These are phyloP conservation scores for Labrus mixtus DNA, from an alignment of 2,113 vertebrate species.

Conservation along the genomic window DNA sequence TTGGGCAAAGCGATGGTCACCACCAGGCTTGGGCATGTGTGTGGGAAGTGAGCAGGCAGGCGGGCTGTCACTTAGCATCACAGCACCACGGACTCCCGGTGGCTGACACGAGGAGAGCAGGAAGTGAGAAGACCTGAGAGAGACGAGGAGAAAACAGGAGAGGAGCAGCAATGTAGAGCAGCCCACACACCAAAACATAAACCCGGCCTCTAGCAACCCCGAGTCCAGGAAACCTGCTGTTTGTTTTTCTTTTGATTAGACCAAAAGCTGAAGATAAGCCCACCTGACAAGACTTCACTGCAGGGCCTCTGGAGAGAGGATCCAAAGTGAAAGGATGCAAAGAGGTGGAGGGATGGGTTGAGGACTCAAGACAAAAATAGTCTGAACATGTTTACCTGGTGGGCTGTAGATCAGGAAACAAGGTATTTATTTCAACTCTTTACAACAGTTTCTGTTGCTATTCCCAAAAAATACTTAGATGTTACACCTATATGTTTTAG, in stretches of 20 bases:
- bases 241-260: slow-evolving; percentile 66
- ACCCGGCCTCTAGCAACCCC: slow-evolving; percentile 27
- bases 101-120: slow-evolving; percentile 62
- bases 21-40: slow-evolving; percentile 69
- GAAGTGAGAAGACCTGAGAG: slow-evolving; percentile 60
- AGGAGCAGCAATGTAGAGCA: slow-evolving; percentile 40
- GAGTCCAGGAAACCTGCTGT: slow-evolving; percentile 57
- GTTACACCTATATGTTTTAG: not conserved
- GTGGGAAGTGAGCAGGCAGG: slow-evolving; percentile 72
- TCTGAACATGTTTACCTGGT: slow-evolving; percentile 12
- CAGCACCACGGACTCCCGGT: slow-evolving; percentile 52
- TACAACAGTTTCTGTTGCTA: not conserved
- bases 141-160: slow-evolving; percentile 41
- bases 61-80: slow-evolving; percentile 79
- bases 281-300: slow-evolving; percentile 45
- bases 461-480: not conserved
- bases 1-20: slow-evolving; percentile 42
- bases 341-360: slow-evolving; percentile 35
- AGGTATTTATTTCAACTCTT: not conserved
- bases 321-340: slow-evolving; percentile 29
- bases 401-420: slow-evolving; percentile 8
- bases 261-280: slow-evolving; percentile 47
- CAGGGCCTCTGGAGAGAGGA: slow-evolving; percentile 33
- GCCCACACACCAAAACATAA: slow-evolving; percentile 50
- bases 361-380: slow-evolving; percentile 33